Evolutionary conservation across 2,113 vertebrate species (phyloP).

Genomic region (Danionella cerebrum): DNA sequence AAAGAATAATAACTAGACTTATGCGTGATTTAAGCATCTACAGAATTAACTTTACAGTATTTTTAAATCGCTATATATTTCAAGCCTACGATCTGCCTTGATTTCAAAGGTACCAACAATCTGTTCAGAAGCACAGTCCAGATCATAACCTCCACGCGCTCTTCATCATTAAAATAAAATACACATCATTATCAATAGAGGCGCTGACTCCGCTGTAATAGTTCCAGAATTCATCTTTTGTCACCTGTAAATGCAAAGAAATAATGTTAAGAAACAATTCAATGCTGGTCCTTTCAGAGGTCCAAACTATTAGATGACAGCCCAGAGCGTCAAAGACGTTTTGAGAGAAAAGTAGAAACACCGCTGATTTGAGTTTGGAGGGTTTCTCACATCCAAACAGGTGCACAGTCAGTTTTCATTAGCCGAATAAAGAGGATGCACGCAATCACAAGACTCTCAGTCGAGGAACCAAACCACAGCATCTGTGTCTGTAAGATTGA

Average conservation of each 20-base stretch:
- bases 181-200: slow-evolving; percentile 85
- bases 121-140: too few species aligned
- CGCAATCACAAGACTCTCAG: not conserved
- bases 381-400: slow-evolving; percentile 29
- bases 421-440: slow-evolving; percentile 14
- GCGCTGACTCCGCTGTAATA: slow-evolving; percentile 92
- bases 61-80: too few species aligned
- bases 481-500: slow-evolving; percentile 17
- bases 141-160: slow-evolving; percentile 79
- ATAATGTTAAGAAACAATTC: not conserved
- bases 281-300: not conserved
- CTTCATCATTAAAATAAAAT: slow-evolving; percentile 95
- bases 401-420: slow-evolving; percentile 15
- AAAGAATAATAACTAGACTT: too few species aligned
- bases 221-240: slow-evolving; percentile 87
- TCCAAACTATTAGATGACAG: not conserved
- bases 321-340: not conserved
- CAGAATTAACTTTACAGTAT: too few species aligned
- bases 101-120: too few species aligned
- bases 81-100: too few species aligned
- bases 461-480: slow-evolving; percentile 29
- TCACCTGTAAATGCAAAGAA: slow-evolving; percentile 68
- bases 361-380: not conserved
- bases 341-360: not conserved
- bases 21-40: too few species aligned